Percentiles rank a stretch among this genome's conserved stretches.
Conservation (phyloP, 2,888 invertebrate genomes). For the Agriopis marginaria region DNA sequence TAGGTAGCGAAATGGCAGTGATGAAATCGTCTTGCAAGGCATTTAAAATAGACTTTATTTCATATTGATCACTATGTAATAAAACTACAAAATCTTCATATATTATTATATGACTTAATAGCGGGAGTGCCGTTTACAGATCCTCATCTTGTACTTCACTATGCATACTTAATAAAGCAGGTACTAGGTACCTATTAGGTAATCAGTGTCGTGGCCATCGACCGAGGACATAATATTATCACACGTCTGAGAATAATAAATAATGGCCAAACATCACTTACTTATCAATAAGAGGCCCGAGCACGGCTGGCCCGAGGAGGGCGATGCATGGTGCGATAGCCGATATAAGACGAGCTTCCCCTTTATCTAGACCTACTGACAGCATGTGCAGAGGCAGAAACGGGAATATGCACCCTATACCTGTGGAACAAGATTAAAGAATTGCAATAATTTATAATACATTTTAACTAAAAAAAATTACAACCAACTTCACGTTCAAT, state of each 20-base stretch:
- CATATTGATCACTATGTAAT: neutral
- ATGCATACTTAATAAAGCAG: slow-evolving; percentile 20
- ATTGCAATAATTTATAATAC: neutral
- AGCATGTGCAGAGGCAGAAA: slow-evolving; percentile 93
- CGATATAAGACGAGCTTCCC: slow-evolving; percentile 92
- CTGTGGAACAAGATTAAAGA: slow-evolving; percentile 73
- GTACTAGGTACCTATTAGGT: slow-evolving; percentile 15
- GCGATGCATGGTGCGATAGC: slow-evolving; percentile 93
- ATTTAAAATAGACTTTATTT: neutral
- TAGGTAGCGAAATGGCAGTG: slow-evolving; percentile 2
- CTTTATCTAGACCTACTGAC: slow-evolving; percentile 89
- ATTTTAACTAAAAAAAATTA: neutral
- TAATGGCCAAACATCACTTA: slow-evolving; percentile 67
- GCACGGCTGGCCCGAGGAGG: slow-evolving; percentile 91
- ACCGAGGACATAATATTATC: slow-evolving; percentile 31
- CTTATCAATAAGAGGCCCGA: slow-evolving; percentile 93
- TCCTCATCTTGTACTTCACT: slow-evolving; percentile 20
- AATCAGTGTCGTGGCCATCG: slow-evolving; percentile 34
- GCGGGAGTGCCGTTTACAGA: slow-evolving; percentile 12
- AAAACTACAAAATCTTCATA: neutral
- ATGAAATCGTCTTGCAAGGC: neutral
- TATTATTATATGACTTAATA: neutral
- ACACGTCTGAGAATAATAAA: slow-evolving; percentile 39
- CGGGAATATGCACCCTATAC: slow-evolving; percentile 93
- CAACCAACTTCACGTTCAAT: no score